These are phyloP conservation scores for Crotalus helleri DNA, from an alignment of 2,113 vertebrate species.

Conservation along the genomic window DNA sequence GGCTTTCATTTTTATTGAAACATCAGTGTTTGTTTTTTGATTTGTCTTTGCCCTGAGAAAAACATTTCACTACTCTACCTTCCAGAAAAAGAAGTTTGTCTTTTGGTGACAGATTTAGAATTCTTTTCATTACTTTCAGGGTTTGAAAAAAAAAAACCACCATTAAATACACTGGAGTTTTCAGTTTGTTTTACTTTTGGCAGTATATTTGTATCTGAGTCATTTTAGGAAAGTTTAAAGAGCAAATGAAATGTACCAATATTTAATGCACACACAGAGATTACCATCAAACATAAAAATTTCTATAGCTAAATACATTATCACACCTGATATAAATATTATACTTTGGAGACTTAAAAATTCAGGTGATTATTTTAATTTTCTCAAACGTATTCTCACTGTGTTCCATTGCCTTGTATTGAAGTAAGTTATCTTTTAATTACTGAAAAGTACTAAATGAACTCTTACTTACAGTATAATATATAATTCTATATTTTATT, in stretches of 20 bases:
- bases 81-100: slow-evolving; percentile 18
- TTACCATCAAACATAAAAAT: slow-evolving; percentile 13
- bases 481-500: slow-evolving; percentile 9
- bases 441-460: slow-evolving; percentile 9
- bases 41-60: slow-evolving; percentile 19
- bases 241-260: background rate
- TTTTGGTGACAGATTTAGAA: slow-evolving; percentile 22
- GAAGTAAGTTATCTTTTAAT: slow-evolving; percentile 6
- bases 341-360: background rate
- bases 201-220: background rate
- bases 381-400: background rate
- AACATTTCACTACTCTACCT: background rate
- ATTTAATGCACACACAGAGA: background rate
- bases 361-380: slow-evolving; percentile 10
- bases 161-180: background rate
- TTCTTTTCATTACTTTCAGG: background rate
- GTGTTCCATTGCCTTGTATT: slow-evolving; percentile 6
- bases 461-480: slow-evolving; percentile 14
- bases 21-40: slow-evolving; percentile 3
- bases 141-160: slow-evolving; percentile 4
- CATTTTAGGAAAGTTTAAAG: slow-evolving; percentile 10
- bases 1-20: background rate
- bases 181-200: slow-evolving; percentile 1
- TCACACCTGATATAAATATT: background rate
- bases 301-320: background rate